Evolutionary conservation across 2,113 vertebrate genomes (phyloP).

Genomic region (Sclerurus mexicanus): DNA sequence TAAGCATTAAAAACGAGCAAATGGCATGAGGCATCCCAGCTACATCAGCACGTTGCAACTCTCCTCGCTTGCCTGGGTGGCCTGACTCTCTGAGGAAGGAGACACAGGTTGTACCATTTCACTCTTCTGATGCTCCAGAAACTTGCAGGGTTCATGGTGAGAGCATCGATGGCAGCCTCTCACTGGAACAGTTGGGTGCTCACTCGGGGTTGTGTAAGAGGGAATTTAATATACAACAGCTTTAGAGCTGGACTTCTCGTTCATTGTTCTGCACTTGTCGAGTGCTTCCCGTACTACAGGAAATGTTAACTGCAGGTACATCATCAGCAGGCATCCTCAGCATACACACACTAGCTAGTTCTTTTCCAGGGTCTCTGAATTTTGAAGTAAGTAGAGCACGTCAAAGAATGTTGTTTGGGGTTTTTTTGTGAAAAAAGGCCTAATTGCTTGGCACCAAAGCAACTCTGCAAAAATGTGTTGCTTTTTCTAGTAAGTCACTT

Average conservation of each 20-base stretch:
- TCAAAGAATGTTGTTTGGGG: neutral
- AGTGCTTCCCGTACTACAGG: neutral
- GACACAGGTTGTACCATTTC: neutral
- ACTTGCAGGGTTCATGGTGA: neutral
- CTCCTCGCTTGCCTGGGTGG: fast-evolving
- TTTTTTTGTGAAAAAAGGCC: neutral
- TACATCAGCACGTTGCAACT: neutral
- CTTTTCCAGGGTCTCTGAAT: neutral
- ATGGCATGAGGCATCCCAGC: neutral
- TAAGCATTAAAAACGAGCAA: neutral
- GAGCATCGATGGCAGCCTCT: neutral
- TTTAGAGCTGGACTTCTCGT: neutral
- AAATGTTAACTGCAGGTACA: neutral
- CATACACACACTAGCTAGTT: fast-evolving
- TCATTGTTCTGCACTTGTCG: neutral
- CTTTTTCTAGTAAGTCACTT: neutral
- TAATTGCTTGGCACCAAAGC: neutral
- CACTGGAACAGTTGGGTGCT: neutral
- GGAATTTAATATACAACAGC: neutral
- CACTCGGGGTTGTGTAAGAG: neutral
- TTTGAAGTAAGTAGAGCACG: neutral
- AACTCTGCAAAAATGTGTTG: neutral
- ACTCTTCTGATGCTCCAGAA: neutral
- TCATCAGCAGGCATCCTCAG: neutral
- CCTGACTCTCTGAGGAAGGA: neutral